Evolutionary conservation across 2,888 invertebrate genomes (phyloP), one percentile per base, ranked within the genome.

Genomic region (Chrysotoxum bicinctum): DNA sequence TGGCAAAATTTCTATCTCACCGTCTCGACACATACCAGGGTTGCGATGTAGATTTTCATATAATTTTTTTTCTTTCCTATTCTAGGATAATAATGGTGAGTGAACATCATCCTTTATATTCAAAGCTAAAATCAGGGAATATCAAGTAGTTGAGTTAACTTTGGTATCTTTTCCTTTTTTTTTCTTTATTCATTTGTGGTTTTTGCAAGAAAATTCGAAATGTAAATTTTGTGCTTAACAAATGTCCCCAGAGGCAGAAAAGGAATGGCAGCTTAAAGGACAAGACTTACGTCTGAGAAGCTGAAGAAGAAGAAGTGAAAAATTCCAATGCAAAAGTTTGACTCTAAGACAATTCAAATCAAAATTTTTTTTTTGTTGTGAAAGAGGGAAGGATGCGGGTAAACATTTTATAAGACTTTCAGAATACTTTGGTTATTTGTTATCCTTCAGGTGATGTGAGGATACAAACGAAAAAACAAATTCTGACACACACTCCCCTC

Each of bases 141-240:
- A 85, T 80, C 79, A 85, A 85, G 84, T 85, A 85, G 66, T 50
- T 66, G 30, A 50, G 84, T 80, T 85, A 85, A 85, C 76, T 80
- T 76, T 72, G 64, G 32, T 16, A 45, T 64, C 30, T 45, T n/a
- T 7, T n/a, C 7, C 9, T 35, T 66, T 21, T 48, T 66, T 58
- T 37, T 14, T 37, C 21, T 40, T 45, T n/a, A 40, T 60, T 40
- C 60, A 60, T 58, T 62, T 50, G 72, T 81, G 85, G 81, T 23
- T 69, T 64, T 62, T 56, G 32, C 35, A 19, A 60, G 45, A 73
- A 73, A 80, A 85, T 85, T 85, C 85, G 76, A 85, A 80, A 85
- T 85, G 85, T 85, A 85, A 85, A 85, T 85, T 85, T 85, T 66
- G 73, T 69, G 66, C 81, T 81, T 77, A 77, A 85, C 85, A 81